phyloP scores from a whole-genome alignment of 2,888 invertebrate genomes.

The Acrobasis repandana region DNA sequence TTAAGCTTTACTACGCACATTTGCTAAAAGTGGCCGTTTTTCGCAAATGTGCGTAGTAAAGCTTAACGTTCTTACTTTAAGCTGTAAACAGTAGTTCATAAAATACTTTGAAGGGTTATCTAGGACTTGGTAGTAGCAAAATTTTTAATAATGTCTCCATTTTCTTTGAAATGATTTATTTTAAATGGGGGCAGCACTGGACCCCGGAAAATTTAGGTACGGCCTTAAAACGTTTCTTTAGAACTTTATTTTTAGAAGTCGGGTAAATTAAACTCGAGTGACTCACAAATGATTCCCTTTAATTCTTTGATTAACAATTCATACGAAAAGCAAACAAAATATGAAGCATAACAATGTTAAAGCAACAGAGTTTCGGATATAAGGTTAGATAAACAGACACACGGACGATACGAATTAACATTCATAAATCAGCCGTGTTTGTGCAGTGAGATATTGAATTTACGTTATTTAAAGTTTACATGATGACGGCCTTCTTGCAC shows the following conservation, averaged over 20 bases:
- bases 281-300: background rate
- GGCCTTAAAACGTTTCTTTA: no score
- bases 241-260: background rate
- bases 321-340: constrained; percentile 12
- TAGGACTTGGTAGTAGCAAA: no score
- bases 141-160: no score
- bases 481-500: background rate
- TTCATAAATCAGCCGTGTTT: constrained; percentile 12
- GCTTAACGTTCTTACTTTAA: no score
- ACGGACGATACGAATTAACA: constrained; percentile 16
- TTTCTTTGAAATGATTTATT: no score
- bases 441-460: constrained; percentile 8
- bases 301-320: constrained; percentile 1
- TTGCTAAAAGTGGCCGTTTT: no score
- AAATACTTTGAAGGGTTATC: no score
- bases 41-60: no score
- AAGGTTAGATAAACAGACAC: constrained; percentile 15
- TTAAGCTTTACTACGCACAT: no score
- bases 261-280: background rate
- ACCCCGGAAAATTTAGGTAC: no score
- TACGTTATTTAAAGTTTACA: constrained; percentile 7
- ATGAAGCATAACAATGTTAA: constrained; percentile 15
- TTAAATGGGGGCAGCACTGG: no score
- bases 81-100: no score
- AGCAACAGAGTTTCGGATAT: constrained; percentile 11